Base-by-base conservation (phyloP, 2,888 invertebrate genomes). In the Nesidiocoris tenuis region DNA sequence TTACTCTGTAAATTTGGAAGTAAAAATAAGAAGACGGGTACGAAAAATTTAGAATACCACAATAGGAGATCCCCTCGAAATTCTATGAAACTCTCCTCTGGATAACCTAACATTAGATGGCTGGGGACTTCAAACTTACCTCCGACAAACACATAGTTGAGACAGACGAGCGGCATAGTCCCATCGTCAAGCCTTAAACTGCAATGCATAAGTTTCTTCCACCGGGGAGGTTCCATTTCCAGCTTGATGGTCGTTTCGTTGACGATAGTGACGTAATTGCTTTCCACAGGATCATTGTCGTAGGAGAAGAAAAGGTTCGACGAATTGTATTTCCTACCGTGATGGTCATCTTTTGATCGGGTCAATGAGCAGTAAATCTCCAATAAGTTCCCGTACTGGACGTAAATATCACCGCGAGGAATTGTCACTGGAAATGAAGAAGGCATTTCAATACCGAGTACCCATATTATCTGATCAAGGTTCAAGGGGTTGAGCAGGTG, bases 161-260 rank as follows among this genome's bases (percentile, higher is more conserved):
- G 82, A 82, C 88, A 88, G 39, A 88, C 85, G 9, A 83, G 82
- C 81, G 83, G 77, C 80, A 82, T 66, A 80, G 19, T 19, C 2
- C 39, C 61, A 54, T 75, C 64, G 12, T 21, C 61, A 7, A 21
- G 84, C 80, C 83, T 84, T 77, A 66, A 81, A 78, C 76, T 81
- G 82, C 78, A 86, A 81, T 80, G 84, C 81, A 88, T 89, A 79
- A 85, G 84, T 76, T 83, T 84, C 7, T 84, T 82, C 75, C 87
- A 85, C 77, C 86, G 86, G 19, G 86, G 84, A 71, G 88, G 88
- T 76, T 85, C 84, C 12, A 88, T 85, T 79, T 85, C 86, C 78
- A 91, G 82, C 79, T 85, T 85, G 78, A 90, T 87, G 9, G 90
- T 88, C 1, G 90, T 90, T 19, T 85, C 84, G 81, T 91, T 91